These are phyloP conservation scores for Dipodomys spectabilis DNA, from an alignment of 2,113 vertebrate genomes.

Conservation along the genomic window DNA sequence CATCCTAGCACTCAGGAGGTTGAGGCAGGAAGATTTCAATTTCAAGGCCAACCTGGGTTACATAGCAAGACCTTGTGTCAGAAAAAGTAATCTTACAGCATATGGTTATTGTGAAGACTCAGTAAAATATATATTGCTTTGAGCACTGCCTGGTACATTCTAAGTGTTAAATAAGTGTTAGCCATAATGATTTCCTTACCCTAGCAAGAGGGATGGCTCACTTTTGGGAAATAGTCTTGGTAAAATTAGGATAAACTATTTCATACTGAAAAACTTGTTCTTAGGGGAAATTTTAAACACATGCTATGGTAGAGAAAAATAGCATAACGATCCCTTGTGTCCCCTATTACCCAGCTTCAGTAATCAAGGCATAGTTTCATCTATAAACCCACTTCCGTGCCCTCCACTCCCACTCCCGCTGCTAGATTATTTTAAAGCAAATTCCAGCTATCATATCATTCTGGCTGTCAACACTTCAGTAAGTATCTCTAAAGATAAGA, in stretches of 20 bases:
- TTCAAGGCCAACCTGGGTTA: too few relatives aligned
- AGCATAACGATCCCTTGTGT: background rate
- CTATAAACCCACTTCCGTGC: background rate
- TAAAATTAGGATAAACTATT: slow-evolving; percentile 29
- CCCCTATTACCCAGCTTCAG: background rate
- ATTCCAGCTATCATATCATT: background rate
- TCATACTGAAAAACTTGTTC: slow-evolving; percentile 1
- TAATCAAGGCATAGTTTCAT: background rate
- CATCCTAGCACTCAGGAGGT: too few relatives aligned
- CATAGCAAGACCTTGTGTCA: too few relatives aligned
- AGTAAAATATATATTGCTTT: background rate
- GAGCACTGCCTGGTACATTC: background rate
- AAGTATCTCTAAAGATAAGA: slow-evolving; percentile 47
- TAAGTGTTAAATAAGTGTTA: background rate
- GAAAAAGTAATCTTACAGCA: background rate
- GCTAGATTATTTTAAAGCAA: slow-evolving; percentile 58
- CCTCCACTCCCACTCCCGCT: background rate
- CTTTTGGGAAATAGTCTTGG: slow-evolving; percentile 5
- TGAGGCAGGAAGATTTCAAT: too few relatives aligned
- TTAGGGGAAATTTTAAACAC: slow-evolving; percentile 27
- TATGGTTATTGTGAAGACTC: background rate
- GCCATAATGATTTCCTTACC: slow-evolving; percentile 23
- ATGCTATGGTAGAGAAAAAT: slow-evolving; percentile 5
- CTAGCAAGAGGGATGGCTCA: background rate
- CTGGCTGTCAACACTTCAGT: slow-evolving; percentile 24